Percentiles rank a stretch among this genome's conserved stretches.
phyloP scores from a whole-genome alignment of 1,140 invertebrate genomes.

The Lithobius niger region DNA sequence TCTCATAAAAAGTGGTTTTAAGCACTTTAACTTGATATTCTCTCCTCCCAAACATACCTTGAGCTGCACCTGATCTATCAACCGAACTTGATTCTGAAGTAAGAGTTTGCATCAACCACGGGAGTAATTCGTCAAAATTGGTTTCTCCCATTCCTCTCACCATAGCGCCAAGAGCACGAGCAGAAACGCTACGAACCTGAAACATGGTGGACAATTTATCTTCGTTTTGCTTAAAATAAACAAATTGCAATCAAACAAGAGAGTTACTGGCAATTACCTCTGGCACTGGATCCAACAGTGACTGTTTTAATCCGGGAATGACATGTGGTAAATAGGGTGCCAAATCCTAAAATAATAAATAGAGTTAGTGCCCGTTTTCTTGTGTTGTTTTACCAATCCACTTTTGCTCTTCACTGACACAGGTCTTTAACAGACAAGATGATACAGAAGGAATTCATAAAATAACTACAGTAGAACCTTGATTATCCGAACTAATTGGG shows the following conservation, averaged over 20 bases:
- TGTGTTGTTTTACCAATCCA: too few relatives aligned
- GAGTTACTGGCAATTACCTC: slow-evolving; percentile 49
- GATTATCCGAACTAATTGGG: too few relatives aligned
- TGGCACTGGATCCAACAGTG: slow-evolving; percentile 92
- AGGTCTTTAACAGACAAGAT: too few relatives aligned
- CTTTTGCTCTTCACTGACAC: too few relatives aligned
- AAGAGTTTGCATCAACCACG: slow-evolving; percentile 98
- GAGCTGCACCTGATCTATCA: slow-evolving; percentile 92
- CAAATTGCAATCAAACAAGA: neutral
- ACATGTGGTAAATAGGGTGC: slow-evolving; percentile 92
- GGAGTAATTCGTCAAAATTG: slow-evolving; percentile 85
- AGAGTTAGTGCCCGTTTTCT: too few relatives aligned
- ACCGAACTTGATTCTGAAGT: slow-evolving; percentile 91
- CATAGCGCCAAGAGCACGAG: slow-evolving; percentile 92
- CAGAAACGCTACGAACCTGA: slow-evolving; percentile 72
- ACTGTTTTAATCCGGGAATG: slow-evolving; percentile 91
- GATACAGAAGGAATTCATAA: too few relatives aligned
- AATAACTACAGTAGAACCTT: too few relatives aligned
- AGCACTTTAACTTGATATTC: too few relatives aligned
- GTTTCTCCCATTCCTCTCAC: slow-evolving; percentile 91
- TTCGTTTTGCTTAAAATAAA: neutral
- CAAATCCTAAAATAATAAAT: slow-evolving; percentile 60
- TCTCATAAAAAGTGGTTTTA: too few relatives aligned
- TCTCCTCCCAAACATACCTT: too few relatives aligned
- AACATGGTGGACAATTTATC: neutral